Evolutionary conservation across 2,797 vertebrate genomes (phyloP), one percentile per base, ranked within the genome.

Genomic region (Lepus townsendii): DNA sequence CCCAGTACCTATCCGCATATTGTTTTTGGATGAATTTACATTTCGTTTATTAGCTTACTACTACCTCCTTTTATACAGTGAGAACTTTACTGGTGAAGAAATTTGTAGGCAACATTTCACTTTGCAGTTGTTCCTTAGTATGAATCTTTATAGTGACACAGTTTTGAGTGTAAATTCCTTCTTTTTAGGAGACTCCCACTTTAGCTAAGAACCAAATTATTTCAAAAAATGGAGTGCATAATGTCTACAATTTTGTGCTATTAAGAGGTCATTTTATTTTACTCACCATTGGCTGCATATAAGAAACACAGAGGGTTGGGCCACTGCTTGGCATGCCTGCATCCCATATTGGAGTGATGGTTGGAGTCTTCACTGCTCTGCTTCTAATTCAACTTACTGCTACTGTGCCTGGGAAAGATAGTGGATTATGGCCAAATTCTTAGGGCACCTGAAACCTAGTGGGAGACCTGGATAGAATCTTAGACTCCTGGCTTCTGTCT

Each of bases 241-340:
- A 6, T 87, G 76, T 95, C 50, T 87, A 30, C 10, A 79, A 54
- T 11, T 89, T 76, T 82, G n/a, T 38, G 75, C 17, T 93, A 7
- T n/a, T 38, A 52, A 79, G 52, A 35, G 65, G 91, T 66, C 7
- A 2, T 65, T 68, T 72, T 22, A 52, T 42, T 27, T 69, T 47
- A 24, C 2, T 27, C 12, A 8, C 35, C 13, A 54, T 27, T 8
- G 20, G 13, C 4, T 17, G 5, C n/a, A 16, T 68, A 7, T 24
- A 47, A 9, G 42, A 47, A 47, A 47, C 42, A 47, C 42, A 47
- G 42, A 47, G 42, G 42, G 8, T 47, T 47, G 42, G 42, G 42
- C 42, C 8, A 47, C 42, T 47, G 42, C 42, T 47, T 47, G 42
- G 42, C 42, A 47, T 47, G 9, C 42, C 42, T 47, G 42, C 42